phyloP scores from a whole-genome alignment of 2,888 invertebrate species.

The Xestia xanthographa region DNA sequence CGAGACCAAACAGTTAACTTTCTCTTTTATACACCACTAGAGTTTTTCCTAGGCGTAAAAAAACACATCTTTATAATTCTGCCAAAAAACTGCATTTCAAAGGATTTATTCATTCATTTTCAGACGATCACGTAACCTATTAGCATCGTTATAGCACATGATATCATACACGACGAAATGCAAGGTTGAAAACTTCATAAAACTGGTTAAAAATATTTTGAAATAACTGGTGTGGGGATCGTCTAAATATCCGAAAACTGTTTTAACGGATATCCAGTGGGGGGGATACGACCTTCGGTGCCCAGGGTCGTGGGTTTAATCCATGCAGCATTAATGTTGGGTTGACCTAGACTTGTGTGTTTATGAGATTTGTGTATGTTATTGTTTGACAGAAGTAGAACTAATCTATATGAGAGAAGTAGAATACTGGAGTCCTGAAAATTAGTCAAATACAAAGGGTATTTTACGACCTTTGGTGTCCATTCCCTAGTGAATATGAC shows the following conservation, averaged over 20 bases:
- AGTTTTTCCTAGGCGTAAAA: background rate
- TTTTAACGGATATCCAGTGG: slow-evolving; percentile 15
- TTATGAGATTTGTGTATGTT: slow-evolving; percentile 6
- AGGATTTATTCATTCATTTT: slow-evolving; percentile 5
- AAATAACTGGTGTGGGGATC: slow-evolving; percentile 13
- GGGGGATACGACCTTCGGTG: slow-evolving; percentile 30
- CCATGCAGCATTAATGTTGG: slow-evolving; percentile 1
- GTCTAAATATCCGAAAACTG: slow-evolving; percentile 34
- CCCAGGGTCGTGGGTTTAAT: slow-evolving; percentile 34
- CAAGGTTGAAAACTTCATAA: slow-evolving; percentile 40
- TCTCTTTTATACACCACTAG: accelerated
- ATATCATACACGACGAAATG: slow-evolving; percentile 41
- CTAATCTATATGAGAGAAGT: background rate
- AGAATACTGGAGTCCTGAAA: background rate
- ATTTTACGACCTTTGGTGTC: background rate
- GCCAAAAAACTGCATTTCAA: background rate
- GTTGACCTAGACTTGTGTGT: slow-evolving; percentile 35
- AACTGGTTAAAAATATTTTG: slow-evolving; percentile 46
- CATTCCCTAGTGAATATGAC: background rate
- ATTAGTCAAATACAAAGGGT: background rate
- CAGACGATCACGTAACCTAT: slow-evolving; percentile 16
- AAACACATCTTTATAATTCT: background rate
- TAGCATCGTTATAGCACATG: slow-evolving; percentile 35
- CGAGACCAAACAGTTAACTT: background rate
- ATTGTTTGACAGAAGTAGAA: background rate